Evolutionary conservation across 2,888 invertebrate genomes (phyloP).

Genomic region (Spodoptera picta): DNA sequence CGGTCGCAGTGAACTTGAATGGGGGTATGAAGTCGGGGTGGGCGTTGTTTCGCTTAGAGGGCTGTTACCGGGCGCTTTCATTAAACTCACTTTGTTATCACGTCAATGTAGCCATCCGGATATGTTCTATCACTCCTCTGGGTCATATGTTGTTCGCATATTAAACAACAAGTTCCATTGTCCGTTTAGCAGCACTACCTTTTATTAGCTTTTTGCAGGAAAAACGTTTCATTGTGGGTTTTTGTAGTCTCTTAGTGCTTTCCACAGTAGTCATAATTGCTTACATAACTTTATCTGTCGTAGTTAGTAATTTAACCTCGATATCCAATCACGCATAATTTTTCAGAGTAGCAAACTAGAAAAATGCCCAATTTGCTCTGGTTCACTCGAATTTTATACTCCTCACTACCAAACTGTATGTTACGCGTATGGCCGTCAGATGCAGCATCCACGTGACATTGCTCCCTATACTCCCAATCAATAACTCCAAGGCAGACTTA

Average conservation of each 20-base stretch:
- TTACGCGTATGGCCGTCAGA: constrained; percentile 42
- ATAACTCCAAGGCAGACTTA: constrained; percentile 58
- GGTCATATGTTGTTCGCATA: constrained; percentile 39
- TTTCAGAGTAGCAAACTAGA: too few relatives aligned
- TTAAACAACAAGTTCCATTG: constrained; percentile 32
- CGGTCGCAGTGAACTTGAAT: constrained; percentile 75
- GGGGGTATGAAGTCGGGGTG: constrained; percentile 73
- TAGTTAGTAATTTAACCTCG: too few relatives aligned
- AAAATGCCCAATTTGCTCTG: too few relatives aligned
- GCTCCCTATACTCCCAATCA: constrained; percentile 59
- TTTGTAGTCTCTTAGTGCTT: constrained; percentile 2
- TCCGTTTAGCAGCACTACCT: constrained; percentile 19
- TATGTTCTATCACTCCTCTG: constrained; percentile 44
- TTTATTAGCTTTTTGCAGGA: constrained; percentile 1
- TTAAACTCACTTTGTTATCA: constrained; percentile 74
- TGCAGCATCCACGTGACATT: constrained; percentile 57
- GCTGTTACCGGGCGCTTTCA: constrained; percentile 76
- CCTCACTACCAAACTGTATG: constrained; percentile 3
- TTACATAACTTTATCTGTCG: not conserved
- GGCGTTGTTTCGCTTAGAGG: constrained; percentile 76
- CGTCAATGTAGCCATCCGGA: constrained; percentile 44
- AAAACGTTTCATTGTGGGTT: constrained; percentile 15
- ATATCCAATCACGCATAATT: too few relatives aligned
- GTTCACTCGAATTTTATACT: not conserved
- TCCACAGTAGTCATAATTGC: constrained; percentile 7